Evolutionary conservation across 2,888 invertebrate species (phyloP).

Genomic region (Coremacera marginata): DNA sequence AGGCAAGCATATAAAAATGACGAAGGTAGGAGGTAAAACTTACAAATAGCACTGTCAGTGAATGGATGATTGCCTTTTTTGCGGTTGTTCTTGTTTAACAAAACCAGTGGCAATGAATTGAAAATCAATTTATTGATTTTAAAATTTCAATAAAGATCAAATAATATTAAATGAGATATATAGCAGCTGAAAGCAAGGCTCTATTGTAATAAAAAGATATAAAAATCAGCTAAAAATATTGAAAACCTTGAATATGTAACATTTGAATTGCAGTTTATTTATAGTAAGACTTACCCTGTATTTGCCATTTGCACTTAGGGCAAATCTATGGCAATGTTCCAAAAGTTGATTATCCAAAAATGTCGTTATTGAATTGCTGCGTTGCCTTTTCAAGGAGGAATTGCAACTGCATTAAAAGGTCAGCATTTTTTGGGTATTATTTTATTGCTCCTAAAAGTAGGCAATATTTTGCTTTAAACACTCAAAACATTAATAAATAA

Average conservation of each 20-base stretch:
- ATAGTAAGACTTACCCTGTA: slow-evolving; percentile 24
- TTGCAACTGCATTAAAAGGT: background rate
- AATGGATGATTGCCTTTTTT: background rate
- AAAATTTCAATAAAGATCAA: background rate
- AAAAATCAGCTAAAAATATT: background rate
- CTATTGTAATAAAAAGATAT: background rate
- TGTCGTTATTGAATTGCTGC: background rate
- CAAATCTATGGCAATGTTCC: slow-evolving; percentile 23
- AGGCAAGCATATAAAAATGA: background rate
- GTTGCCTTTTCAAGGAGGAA: background rate
- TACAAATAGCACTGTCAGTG: background rate
- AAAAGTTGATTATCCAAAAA: slow-evolving; percentile 34
- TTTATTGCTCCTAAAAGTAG: slow-evolving; percentile 19
- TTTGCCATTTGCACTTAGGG: slow-evolving; percentile 25
- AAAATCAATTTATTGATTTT: slow-evolving; percentile 63
- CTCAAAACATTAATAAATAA: background rate
- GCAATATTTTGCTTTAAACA: slow-evolving; percentile 4
- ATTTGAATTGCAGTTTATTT: background rate
- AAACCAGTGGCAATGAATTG: slow-evolving; percentile 48
- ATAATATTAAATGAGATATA: background rate
- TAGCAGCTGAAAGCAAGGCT: background rate
- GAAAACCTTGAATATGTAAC: background rate
- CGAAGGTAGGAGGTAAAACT: background rate
- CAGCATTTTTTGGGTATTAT: background rate
- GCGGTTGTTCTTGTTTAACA: background rate